Base-by-base conservation (phyloP, 2,888 invertebrate genomes). In the Morinoia aosen region DNA sequence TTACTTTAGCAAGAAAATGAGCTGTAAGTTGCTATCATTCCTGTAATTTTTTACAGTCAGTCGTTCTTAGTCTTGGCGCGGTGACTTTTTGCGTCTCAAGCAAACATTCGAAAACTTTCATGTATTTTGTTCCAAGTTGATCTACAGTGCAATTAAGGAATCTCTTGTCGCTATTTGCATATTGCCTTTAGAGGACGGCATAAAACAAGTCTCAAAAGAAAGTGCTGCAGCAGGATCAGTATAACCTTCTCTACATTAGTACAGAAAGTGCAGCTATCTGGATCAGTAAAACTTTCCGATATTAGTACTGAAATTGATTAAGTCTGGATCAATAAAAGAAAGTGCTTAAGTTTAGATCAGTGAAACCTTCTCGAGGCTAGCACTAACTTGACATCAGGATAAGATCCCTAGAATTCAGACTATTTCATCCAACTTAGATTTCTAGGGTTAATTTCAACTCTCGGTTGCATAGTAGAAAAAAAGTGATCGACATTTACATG, bases 141-240 rank as follows among this genome's bases (percentile, higher is more conserved):
- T 90, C 90, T 90, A 90, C 40, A 90, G 40, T 90, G 90, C 90
- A 90, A 90, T 90, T 40, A 90, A 90, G 90, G 90, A 90, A 90
- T 48, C 90, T 39, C 3, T 14, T 39, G 90, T 39, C 40, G 39
- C 40, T 40, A 90, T 90, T 40, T 90, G 90, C 90, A 90, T 90
- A 40, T 40, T 48, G 0, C 16, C 40, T 40, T 40, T 40, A 14
- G 39, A 40, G 48, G 48, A 90, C 39, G 39, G 39, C 90, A 90
- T 90, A 2, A 90, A 90, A 90, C 76, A 33, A 33, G 25, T 2
- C 76, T 10, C 19, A 76, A 33, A 33, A 76, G 25, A 33, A 76
- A 10, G 25, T 76, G 19, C 12, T 3, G 33, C 76, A 76, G 76
- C 76, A 2, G 33, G 76, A 76, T 76, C 19, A 8, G 25, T 10